Evolutionary conservation across 2,888 invertebrate species (phyloP).

Genomic region (Sinopyrophorus schimmeli): DNA sequence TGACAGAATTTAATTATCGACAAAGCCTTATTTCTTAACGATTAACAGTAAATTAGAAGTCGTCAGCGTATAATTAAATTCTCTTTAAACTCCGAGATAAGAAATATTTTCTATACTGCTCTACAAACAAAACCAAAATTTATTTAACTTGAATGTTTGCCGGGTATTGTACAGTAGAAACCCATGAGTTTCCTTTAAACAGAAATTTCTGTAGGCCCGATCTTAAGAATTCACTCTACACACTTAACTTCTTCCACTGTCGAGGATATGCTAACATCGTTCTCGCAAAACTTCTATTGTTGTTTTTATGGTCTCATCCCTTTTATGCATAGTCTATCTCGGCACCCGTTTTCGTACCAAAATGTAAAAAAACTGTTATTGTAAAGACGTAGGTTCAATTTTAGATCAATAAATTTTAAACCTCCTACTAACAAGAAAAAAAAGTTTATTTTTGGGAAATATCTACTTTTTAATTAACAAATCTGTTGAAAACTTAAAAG

Average conservation of each 20-base stretch:
- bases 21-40: no score
- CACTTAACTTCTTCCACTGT: conserved; percentile 9
- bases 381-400: conserved; percentile 8
- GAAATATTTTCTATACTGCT: conserved; percentile 5
- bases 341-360: conserved; percentile 7
- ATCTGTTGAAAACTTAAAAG: no score
- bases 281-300: conserved; percentile 14
- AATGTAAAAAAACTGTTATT: conserved; percentile 3
- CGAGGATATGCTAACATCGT: conserved; percentile 14
- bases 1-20: no score
- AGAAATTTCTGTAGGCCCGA: conserved; percentile 5
- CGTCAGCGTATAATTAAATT: no score
- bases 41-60: no score
- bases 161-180: background rate
- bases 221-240: conserved; percentile 7
- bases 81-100: conserved; percentile 3
- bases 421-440: no score
- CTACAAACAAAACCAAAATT: conserved; percentile 16
- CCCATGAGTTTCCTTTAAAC: conserved; percentile 5
- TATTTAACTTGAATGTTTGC: conserved; percentile 12
- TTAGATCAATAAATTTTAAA: conserved; percentile 10
- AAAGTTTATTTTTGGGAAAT: no score
- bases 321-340: conserved; percentile 6
- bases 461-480: no score
- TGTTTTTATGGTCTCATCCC: conserved; percentile 6